phyloP scores from a whole-genome alignment of 2,797 vertebrate genomes.

The Phataginus tricuspis region DNA sequence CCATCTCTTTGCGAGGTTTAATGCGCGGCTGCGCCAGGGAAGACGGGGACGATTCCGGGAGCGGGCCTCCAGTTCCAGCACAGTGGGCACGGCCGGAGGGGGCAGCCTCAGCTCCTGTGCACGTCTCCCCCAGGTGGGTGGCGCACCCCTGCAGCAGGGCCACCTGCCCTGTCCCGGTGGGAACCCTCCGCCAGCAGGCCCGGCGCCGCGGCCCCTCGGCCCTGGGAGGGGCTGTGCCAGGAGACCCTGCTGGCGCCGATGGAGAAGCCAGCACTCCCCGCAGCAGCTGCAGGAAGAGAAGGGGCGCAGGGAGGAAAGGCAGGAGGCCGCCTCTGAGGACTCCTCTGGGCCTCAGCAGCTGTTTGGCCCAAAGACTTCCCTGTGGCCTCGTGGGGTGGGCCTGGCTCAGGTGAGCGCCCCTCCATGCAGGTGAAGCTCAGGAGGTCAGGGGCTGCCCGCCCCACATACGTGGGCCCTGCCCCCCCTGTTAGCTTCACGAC shows the following conservation, averaged over 20 bases:
- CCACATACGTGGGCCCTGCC: not conserved
- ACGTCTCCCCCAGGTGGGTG: not conserved
- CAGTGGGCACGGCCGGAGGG: accelerated
- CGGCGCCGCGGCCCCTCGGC: not conserved
- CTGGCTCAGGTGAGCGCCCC: accelerated
- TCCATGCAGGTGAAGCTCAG: not conserved
- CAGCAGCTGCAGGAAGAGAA: too few species aligned
- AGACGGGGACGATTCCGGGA: not conserved
- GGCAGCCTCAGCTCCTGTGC: not conserved
- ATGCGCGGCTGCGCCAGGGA: accelerated
- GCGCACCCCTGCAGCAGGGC: accelerated
- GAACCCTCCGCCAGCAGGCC: not conserved
- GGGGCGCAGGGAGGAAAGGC: not conserved
- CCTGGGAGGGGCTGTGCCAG: not conserved
- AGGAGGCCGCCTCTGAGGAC: too few species aligned
- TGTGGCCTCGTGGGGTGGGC: accelerated
- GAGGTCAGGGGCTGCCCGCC: not conserved
- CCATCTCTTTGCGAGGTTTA: accelerated
- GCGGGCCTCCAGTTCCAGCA: not conserved
- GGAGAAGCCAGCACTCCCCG: not conserved
- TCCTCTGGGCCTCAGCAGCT: not conserved
- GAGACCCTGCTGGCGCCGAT: not conserved
- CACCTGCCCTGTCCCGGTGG: accelerated
- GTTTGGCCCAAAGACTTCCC: accelerated
- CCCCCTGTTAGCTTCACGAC: not conserved